Percentiles rank a stretch among this genome's conserved stretches.
phyloP scores from a whole-genome alignment of 37 sponge, comb jelly and placozoan species.

The Lycopodina hypogea region DNA sequence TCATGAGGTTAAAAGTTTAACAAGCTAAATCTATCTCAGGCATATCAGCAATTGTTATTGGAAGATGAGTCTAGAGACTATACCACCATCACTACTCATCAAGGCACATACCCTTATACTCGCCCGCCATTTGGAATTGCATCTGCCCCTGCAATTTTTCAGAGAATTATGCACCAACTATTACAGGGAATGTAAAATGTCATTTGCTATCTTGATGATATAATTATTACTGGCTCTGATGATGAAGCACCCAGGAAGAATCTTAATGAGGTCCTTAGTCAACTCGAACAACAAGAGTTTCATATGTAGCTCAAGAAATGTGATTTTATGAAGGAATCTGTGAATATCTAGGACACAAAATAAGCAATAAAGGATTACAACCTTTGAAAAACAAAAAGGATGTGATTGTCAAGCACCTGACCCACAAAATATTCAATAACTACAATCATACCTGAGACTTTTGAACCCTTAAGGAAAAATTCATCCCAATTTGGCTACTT shows the following conservation, averaged over 20 bases:
- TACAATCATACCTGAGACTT: not conserved
- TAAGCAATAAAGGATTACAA: not conserved
- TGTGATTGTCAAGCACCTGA: not conserved
- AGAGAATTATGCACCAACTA: constrained; percentile 9
- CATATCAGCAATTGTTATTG: constrained; percentile 22
- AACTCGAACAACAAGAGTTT: constrained; percentile 1
- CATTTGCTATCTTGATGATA: constrained; percentile 33
- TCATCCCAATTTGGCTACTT: constrained; percentile 24
- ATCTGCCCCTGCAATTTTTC: constrained; percentile 30
- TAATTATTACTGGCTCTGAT: constrained; percentile 5
- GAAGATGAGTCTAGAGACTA: constrained; percentile 11
- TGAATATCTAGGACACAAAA: not conserved
- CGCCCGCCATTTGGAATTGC: constrained; percentile 38
- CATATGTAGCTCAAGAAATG: constrained; percentile 15
- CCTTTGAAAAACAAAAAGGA: not conserved
- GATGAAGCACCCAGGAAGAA: constrained; percentile 5
- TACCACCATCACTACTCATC: constrained; percentile 53
- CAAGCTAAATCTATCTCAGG: constrained; percentile 34
- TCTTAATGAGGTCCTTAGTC: constrained; percentile 8
- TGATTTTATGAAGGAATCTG: not conserved
- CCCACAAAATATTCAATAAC: not conserved
- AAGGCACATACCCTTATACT: constrained; percentile 35
- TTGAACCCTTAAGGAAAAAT: constrained; percentile 40
- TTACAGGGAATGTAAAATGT: constrained; percentile 1
- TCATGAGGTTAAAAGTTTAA: constrained; percentile 30